Base-by-base conservation (phyloP, 2,888 invertebrate species). In the Drosophila helvetica region DNA sequence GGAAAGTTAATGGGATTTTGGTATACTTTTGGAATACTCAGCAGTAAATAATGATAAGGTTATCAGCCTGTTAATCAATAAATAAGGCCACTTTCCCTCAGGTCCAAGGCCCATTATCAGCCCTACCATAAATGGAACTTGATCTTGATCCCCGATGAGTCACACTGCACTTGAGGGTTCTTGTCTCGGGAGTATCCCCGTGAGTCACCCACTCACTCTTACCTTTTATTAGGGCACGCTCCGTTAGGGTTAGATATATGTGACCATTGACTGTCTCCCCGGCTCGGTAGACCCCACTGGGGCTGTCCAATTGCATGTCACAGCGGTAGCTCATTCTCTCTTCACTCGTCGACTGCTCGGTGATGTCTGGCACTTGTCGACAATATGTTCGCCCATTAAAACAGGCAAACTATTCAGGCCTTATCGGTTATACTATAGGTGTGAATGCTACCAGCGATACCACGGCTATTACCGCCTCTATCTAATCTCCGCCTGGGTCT, bases 181-280 rank as follows among this genome's bases (percentile, higher is more conserved):
- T 67, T 66, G 53, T 70, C 55, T 43, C 6, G 18, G 19, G 48
- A 17, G 3, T 33, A 45, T 8, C 55, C 38, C 51, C 48, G 33
- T 88, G 89, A 85, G 57, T 88, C 79, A 86, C 74, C 25, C 18
- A 8, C 27, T 27, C 27, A 27, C 8, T 57, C 43, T 65, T 73
- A 90, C 90, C 89, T 89, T 83, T 90, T 19, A 90, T 74, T 46
- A 90, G 62, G 9, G 79, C 66, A n/a, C 82, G 80, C 38, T 86
- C 79, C 47, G 72, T 55, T 19, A 81, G 68, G 15, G 76, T 76
- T 30, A 83, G 27, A 33, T 67, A 59, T 10, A 90, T 74, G 9
- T 65, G 67, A 0, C 91, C 90, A 42, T 78, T 83, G 30, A 90
- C 74, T 15, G 74, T 78, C 27, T 90, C 89, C 1, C 90, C 90